A percentile compares a stretch with the other conserved stretches of the same genome.
Conservation (phyloP, 2,797 vertebrate genomes). For the Chromobotia macracanthus region DNA sequence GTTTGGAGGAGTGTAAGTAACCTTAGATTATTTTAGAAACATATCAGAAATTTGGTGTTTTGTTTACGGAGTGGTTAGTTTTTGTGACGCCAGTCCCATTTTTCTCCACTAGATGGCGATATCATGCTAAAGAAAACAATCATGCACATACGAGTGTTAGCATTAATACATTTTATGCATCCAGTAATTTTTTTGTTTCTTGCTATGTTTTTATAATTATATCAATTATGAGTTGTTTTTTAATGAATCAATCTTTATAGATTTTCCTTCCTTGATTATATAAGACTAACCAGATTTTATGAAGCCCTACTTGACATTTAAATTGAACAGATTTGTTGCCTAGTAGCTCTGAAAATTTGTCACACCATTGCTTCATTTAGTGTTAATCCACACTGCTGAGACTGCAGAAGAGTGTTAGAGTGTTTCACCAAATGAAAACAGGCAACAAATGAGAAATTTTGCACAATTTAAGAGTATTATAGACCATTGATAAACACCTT, state of each 20-base stretch:
- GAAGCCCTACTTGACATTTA: neutral
- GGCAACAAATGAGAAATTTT: too few relatives aligned
- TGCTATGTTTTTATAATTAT: neutral
- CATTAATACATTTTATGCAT: neutral
- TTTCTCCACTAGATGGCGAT: constrained; percentile 74
- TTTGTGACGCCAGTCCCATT: neutral
- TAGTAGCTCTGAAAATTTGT: constrained; percentile 66
- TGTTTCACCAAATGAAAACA: too few relatives aligned
- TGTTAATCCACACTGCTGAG: constrained; percentile 76
- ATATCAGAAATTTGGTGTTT: neutral
- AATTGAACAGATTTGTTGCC: neutral
- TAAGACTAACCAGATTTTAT: neutral
- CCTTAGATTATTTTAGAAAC: neutral
- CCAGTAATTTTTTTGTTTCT: neutral
- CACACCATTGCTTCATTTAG: constrained; percentile 68
- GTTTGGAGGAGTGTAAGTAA: constrained; percentile 97
- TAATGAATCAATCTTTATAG: neutral
- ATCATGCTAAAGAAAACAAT: constrained; percentile 39
- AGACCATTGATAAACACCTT: neutral
- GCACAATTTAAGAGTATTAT: constrained; percentile 10
- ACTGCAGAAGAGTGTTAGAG: constrained; percentile 68
- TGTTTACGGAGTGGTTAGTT: neutral
- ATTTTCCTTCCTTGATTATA: neutral
- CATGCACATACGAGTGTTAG: neutral
- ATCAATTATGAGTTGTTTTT: too few relatives aligned